phyloP scores from a whole-genome alignment of 2,113 vertebrate genomes.

The Misgurnus anguillicaudatus region DNA sequence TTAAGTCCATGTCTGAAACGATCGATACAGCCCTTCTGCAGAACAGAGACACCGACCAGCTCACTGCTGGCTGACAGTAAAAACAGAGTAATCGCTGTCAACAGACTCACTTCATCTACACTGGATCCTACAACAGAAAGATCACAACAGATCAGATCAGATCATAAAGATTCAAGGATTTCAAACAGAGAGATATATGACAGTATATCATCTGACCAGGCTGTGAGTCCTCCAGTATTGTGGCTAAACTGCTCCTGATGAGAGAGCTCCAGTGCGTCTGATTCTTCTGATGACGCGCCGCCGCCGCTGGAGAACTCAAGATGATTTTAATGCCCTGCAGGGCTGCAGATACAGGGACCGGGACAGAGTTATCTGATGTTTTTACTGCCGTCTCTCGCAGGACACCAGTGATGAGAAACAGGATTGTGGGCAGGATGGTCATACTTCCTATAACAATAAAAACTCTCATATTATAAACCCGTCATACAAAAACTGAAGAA shows the following conservation, averaged over 20 bases:
- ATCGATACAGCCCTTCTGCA: slow-evolving; percentile 92
- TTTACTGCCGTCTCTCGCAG: slow-evolving; percentile 92
- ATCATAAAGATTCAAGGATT: no score
- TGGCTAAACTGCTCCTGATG: slow-evolving; percentile 93
- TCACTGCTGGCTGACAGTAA: slow-evolving; percentile 89
- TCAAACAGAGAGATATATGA: no score
- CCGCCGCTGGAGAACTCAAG: slow-evolving; percentile 84
- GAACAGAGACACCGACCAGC: slow-evolving; percentile 88
- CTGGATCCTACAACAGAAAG: slow-evolving; percentile 74
- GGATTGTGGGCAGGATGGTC: slow-evolving; percentile 91
- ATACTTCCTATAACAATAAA: slow-evolving; percentile 82
- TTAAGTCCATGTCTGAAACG: slow-evolving; percentile 88
- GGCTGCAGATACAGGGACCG: slow-evolving; percentile 85
- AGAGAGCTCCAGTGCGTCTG: slow-evolving; percentile 91
- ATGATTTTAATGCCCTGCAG: slow-evolving; percentile 94
- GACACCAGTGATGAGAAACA: slow-evolving; percentile 94
- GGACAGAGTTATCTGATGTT: slow-evolving; percentile 81
- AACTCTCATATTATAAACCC: no score
- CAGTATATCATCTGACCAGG: slow-evolving; percentile 74
- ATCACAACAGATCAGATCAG: not conserved
- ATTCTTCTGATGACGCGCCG: slow-evolving; percentile 75
- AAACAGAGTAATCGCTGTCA: slow-evolving; percentile 93
- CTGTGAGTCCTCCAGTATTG: slow-evolving; percentile 89
- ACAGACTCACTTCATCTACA: slow-evolving; percentile 90
- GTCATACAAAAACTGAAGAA: no score